These are phyloP conservation scores for Volucella zonaria DNA, from an alignment of 2,888 invertebrate genomes.

Conservation along the genomic window DNA sequence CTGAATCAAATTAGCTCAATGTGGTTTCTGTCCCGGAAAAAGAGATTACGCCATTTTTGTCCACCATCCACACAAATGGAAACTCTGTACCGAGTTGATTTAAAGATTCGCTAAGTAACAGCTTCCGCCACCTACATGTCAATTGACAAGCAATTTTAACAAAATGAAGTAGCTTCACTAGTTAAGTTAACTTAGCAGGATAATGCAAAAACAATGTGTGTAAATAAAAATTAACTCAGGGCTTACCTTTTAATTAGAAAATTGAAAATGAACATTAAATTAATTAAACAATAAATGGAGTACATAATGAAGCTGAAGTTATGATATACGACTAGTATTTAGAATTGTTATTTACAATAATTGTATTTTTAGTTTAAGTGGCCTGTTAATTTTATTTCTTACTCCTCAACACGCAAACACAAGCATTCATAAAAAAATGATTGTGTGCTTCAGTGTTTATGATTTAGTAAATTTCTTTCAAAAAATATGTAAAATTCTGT, in stretches of 20 bases:
- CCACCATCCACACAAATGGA: neutral
- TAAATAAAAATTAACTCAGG: constrained; percentile 66
- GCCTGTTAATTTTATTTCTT: constrained; percentile 54
- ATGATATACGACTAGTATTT: constrained; percentile 40
- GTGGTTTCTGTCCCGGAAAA: constrained; percentile 10
- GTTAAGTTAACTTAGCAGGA: constrained; percentile 28
- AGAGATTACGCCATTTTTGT: neutral
- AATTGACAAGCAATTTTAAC: constrained; percentile 64
- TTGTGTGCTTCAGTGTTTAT: constrained; percentile 52
- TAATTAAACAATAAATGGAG: constrained; percentile 33
- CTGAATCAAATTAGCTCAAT: constrained; percentile 56
- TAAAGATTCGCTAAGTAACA: constrained; percentile 20
- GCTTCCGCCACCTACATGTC: constrained; percentile 43
- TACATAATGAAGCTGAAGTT: constrained; percentile 27
- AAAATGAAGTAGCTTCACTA: constrained; percentile 19
- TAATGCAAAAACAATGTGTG: constrained; percentile 22
- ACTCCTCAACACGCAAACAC: neutral
- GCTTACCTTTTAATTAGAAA: constrained; percentile 71
- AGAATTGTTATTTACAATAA: constrained; percentile 44
- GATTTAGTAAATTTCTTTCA: constrained; percentile 4
- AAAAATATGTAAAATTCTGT: neutral
- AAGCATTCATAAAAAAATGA: neutral
- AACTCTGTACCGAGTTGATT: constrained; percentile 11
- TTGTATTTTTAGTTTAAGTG: constrained; percentile 39
- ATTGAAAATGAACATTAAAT: constrained; percentile 45